A percentile compares a stretch with the other conserved stretches of the same genome.
These are phyloP conservation scores for Pituophis catenifer DNA, from an alignment of 2,113 vertebrate genomes.

Conservation along the genomic window DNA sequence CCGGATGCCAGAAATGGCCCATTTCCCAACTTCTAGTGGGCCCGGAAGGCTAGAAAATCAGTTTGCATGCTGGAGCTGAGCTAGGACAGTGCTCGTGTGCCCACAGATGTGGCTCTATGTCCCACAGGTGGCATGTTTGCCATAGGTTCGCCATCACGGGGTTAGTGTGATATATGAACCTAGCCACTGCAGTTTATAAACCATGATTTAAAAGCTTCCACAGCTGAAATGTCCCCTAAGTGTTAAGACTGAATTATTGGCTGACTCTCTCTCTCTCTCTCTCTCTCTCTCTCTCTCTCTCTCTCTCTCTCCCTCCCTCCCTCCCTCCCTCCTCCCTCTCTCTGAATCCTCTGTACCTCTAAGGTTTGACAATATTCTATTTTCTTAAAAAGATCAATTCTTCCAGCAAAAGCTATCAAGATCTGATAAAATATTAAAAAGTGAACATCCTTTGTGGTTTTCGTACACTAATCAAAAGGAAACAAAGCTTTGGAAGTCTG, in stretches of 20 bases:
- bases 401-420: not conserved
- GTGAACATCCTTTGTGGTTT: not conserved
- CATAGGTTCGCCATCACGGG: too few relatives aligned
- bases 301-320: accelerated
- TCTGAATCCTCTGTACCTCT: not conserved
- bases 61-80: too few relatives aligned
- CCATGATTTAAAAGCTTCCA: not conserved
- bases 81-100: too few relatives aligned
- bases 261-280: not conserved
- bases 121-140: too few relatives aligned
- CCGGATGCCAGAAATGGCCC: too few relatives aligned
- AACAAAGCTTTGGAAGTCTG: not conserved
- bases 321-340: not conserved
- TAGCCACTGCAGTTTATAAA: not conserved
- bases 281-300: not conserved
- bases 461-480: not conserved
- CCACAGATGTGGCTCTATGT: too few relatives aligned
- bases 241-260: not conserved
- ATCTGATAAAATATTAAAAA: not conserved
- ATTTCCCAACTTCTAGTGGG: too few relatives aligned
- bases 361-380: not conserved
- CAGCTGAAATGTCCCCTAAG: not conserved
- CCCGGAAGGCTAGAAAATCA: too few relatives aligned
- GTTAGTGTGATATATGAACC: not conserved
- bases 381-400: not conserved